Percentiles rank a stretch among this genome's conserved stretches.
Evolutionary conservation across 2,113 vertebrate genomes (phyloP).

Genomic region (Chamaetylas fuelleborni): DNA sequence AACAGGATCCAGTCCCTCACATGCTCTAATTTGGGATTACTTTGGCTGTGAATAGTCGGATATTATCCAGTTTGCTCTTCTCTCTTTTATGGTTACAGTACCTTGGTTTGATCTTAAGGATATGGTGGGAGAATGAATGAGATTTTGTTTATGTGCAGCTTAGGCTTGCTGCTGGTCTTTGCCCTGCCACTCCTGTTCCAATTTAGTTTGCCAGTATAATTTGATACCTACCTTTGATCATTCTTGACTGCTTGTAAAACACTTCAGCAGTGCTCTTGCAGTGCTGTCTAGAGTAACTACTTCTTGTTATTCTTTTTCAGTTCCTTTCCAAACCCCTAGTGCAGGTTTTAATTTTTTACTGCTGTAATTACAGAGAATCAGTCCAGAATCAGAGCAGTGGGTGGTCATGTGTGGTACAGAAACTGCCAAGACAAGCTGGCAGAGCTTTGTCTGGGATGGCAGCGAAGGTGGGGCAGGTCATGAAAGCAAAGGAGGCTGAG

Average conservation of each 20-base stretch:
- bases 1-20: not conserved
- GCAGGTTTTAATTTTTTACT: not conserved
- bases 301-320: not conserved
- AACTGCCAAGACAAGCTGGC: not conserved
- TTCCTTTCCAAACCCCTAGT: not conserved
- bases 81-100: not conserved
- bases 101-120: not conserved
- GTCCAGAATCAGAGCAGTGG: too few relatives aligned
- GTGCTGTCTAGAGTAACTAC: not conserved
- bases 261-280: not conserved
- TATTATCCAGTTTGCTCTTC: not conserved
- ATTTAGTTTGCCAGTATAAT: not conserved
- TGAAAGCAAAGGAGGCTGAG: not conserved
- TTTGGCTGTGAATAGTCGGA: rapidly evolving
- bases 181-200: not conserved
- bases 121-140: not conserved
- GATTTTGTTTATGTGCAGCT: not conserved
- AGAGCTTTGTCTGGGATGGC: not conserved
- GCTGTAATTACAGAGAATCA: not conserved
- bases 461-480: not conserved
- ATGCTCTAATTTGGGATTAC: not conserved
- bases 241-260: not conserved
- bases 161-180: not conserved
- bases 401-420: not conserved
- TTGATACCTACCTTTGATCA: not conserved